phyloP scores from a whole-genome alignment of 2,797 vertebrate genomes.

The Coccyzus lansbergi region DNA sequence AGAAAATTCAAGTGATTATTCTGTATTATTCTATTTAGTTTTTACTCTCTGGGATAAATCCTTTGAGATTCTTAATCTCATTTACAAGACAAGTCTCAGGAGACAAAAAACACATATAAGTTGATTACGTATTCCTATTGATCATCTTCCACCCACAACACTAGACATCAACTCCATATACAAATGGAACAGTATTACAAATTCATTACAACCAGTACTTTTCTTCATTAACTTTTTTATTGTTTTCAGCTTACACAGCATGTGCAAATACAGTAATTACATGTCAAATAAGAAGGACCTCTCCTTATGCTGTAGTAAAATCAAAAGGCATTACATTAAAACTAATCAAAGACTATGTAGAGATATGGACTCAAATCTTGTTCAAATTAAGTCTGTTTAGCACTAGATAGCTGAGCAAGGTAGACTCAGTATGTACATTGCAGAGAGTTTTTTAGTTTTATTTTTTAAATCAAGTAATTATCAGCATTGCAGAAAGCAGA shows the following conservation, averaged over 20 bases:
- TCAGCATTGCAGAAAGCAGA: not conserved
- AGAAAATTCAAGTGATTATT: constrained; percentile 35
- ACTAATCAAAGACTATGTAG: constrained; percentile 5
- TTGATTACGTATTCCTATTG: constrained; percentile 68
- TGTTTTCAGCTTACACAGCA: constrained; percentile 63
- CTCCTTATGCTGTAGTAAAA: constrained; percentile 17
- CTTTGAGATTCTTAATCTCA: constrained; percentile 58
- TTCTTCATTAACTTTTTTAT: constrained; percentile 78
- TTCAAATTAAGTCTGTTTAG: constrained; percentile 50
- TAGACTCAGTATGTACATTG: not conserved
- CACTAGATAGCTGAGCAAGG: not conserved
- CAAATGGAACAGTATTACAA: constrained; percentile 74
- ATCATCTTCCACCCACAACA: constrained; percentile 62
- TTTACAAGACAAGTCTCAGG: constrained; percentile 52
- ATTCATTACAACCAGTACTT: constrained; percentile 72
- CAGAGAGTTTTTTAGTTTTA: not conserved
- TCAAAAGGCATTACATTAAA: constrained; percentile 41
- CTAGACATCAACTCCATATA: constrained; percentile 69
- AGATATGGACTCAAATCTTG: constrained; percentile 6
- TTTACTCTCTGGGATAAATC: constrained; percentile 60
- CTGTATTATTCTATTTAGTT: constrained; percentile 55
- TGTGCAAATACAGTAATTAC: constrained; percentile 73
- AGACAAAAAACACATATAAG: constrained; percentile 56
- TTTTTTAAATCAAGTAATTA: not conserved
- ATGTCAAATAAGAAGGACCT: constrained; percentile 49